Percentiles rank a stretch among this genome's conserved stretches.
phyloP scores from a whole-genome alignment of 2,797 vertebrate species.

The Sylvia borin region DNA sequence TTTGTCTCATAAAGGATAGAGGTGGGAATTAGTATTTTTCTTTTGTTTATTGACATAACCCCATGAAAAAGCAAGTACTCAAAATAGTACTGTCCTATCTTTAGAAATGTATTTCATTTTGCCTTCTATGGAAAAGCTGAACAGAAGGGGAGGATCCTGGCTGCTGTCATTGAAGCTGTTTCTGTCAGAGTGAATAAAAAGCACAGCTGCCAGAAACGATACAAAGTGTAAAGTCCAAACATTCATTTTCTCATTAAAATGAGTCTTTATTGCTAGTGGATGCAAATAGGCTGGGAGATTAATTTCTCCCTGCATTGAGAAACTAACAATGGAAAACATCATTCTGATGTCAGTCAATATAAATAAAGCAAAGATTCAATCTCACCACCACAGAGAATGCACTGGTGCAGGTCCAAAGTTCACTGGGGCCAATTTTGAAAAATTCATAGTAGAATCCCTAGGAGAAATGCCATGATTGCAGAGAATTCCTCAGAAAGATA shows the following conservation, averaged over 20 bases:
- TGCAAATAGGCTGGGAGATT: constrained; percentile 3
- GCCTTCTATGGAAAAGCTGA: constrained; percentile 70
- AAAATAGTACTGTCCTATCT: constrained; percentile 55
- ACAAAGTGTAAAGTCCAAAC: constrained; percentile 54
- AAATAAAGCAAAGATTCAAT: neutral
- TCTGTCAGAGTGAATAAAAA: constrained; percentile 66
- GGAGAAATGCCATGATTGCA: neutral
- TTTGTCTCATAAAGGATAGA: neutral
- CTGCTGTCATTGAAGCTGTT: constrained; percentile 58
- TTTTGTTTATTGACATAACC: constrained; percentile 48
- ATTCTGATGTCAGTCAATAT: neutral
- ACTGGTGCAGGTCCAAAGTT: neutral
- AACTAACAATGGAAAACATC: neutral
- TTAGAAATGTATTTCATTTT: constrained; percentile 58
- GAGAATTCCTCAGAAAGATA: neutral
- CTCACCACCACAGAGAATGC: neutral
- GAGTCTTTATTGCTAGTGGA: constrained; percentile 5
- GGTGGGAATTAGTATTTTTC: constrained; percentile 29
- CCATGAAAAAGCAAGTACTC: constrained; percentile 54
- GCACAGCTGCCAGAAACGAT: constrained; percentile 63
- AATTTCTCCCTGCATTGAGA: neutral
- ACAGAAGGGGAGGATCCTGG: constrained; percentile 64
- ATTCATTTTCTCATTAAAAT: constrained; percentile 72
- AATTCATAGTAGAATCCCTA: neutral
- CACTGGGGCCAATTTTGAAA: neutral